These are phyloP conservation scores for Brachionus koreanus DNA, from an alignment of 1,140 invertebrate species.

Conservation along the genomic window DNA sequence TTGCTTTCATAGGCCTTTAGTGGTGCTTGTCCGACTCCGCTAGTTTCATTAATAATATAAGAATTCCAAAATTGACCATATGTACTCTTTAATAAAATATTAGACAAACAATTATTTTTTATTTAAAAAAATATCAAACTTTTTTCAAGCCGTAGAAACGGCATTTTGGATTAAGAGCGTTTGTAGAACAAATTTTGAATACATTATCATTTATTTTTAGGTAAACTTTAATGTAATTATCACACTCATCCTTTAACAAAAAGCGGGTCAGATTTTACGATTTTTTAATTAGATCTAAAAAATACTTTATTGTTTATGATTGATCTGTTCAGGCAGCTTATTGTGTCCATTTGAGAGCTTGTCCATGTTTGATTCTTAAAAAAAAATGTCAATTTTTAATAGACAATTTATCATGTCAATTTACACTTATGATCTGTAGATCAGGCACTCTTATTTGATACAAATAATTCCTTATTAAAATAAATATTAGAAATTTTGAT, in stretches of 20 bases:
- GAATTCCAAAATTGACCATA: neutral
- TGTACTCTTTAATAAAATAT: neutral
- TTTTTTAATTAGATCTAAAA: neutral
- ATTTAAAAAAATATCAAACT: neutral
- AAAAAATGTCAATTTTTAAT: neutral
- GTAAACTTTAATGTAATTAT: slow-evolving; percentile 28
- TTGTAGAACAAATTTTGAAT: slow-evolving; percentile 33
- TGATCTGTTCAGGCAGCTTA: slow-evolving; percentile 7
- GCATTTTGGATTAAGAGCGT: slow-evolving; percentile 24
- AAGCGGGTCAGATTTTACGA: neutral
- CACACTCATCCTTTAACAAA: slow-evolving; percentile 9
- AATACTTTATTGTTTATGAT: slow-evolving; percentile 31
- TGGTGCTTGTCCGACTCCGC: slow-evolving; percentile 21
- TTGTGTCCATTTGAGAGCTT: neutral
- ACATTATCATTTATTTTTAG: neutral
- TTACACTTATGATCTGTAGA: neutral
- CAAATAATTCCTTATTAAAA: slow-evolving; percentile 15
- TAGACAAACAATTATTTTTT: neutral
- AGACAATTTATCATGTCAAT: neutral
- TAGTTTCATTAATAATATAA: slow-evolving; percentile 7
- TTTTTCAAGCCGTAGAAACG: slow-evolving; percentile 16
- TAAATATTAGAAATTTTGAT: neutral
- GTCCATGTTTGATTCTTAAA: slow-evolving; percentile 17
- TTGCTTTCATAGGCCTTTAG: slow-evolving; percentile 25
- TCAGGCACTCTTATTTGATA: slow-evolving; percentile 17